A percentile compares a stretch with the other conserved stretches of the same genome.
These are phyloP conservation scores for Aphis craccivora DNA, from an alignment of 1,140 invertebrate genomes.

Conservation along the genomic window DNA sequence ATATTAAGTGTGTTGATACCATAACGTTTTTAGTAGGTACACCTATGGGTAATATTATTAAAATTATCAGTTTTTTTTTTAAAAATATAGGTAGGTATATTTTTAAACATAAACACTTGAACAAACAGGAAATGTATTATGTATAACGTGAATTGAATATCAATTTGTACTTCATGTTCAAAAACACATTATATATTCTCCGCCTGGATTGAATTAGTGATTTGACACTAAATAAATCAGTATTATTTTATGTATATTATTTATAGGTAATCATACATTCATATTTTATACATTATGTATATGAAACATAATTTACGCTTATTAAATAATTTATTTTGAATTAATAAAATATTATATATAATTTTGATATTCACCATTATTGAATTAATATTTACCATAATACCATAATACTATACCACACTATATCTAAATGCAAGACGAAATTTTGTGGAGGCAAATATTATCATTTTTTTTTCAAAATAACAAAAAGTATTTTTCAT, in stretches of 20 bases:
- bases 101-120: neutral
- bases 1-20: neutral
- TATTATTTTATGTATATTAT: neutral
- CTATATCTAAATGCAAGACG: no score
- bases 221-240: neutral
- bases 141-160: neutral
- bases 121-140: constrained; percentile 30
- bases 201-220: neutral
- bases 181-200: constrained; percentile 22
- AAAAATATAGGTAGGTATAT: neutral
- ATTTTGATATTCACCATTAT: neutral
- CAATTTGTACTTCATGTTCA: neutral
- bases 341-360: neutral
- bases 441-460: no score
- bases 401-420: neutral
- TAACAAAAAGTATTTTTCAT: no score
- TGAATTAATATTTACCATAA: neutral
- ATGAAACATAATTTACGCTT: neutral
- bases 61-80: neutral
- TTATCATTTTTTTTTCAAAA: no score
- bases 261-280: no score
- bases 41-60: neutral
- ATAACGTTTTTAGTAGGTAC: neutral
- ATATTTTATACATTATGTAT: neutral
- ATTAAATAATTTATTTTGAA: constrained; percentile 4